Conservation (phyloP, 2,113 vertebrate genomes). For the Hippocampus barbouri region DNA sequence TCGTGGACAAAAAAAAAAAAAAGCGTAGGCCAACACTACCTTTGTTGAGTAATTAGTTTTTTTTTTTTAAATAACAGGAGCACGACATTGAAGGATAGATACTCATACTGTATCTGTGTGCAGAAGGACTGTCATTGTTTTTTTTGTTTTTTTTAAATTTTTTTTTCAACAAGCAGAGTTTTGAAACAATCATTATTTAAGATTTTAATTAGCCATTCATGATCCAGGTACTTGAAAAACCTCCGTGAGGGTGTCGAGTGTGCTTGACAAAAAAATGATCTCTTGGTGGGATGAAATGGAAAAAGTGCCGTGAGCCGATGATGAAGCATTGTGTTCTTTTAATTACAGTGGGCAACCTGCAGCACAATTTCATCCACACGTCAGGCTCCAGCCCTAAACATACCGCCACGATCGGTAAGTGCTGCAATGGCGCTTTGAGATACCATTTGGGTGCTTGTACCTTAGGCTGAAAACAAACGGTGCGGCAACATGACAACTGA, state of each 20-base stretch:
- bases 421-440: not conserved
- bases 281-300: not conserved
- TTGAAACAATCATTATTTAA: not conserved
- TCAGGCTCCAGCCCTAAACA: constrained; percentile 83
- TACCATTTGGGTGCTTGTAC: not conserved
- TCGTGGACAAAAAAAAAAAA: not conserved
- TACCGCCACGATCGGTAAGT: constrained; percentile 80
- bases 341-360: constrained; percentile 81
- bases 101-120: not conserved
- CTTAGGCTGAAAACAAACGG: too few relatives aligned
- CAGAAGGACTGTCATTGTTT: not conserved
- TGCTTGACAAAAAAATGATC: not conserved
- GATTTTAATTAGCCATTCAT: constrained; percentile 1
- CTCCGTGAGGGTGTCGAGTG: not conserved
- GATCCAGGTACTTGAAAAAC: not conserved
- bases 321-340: constrained; percentile 52
- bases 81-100: not conserved
- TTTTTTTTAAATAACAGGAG: not conserved
- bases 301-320: constrained; percentile 33
- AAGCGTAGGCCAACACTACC: not conserved
- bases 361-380: constrained; percentile 86
- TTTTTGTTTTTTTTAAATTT: not conserved
- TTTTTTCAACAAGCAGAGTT: not conserved
- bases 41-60: not conserved
- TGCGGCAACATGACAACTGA: too few relatives aligned